Percentiles rank a stretch among this genome's conserved stretches.
These are phyloP conservation scores for Drosophila nigromelanica DNA, from an alignment of 1,140 invertebrate genomes.

Conservation along the genomic window DNA sequence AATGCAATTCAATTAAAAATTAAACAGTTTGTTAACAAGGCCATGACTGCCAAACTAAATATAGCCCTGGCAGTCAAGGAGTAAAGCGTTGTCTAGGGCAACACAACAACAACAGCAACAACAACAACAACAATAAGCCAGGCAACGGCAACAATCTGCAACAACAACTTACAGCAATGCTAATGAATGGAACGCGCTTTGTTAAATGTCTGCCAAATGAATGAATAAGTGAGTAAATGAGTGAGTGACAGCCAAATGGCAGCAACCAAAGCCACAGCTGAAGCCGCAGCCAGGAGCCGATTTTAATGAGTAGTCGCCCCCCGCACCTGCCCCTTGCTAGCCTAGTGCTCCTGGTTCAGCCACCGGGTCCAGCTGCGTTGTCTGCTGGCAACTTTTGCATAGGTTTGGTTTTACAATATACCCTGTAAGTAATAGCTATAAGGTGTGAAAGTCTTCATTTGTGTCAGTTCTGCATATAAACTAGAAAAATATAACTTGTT, in stretches of 20 bases:
- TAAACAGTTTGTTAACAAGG: constrained; percentile 49
- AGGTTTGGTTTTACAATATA: neutral
- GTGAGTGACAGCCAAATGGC: constrained; percentile 75
- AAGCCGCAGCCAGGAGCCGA: constrained; percentile 34
- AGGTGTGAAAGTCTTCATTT: no score
- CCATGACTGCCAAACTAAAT: constrained; percentile 43
- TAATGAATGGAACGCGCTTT: constrained; percentile 77
- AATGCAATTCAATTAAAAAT: constrained; percentile 58
- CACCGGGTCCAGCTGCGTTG: constrained; percentile 25
- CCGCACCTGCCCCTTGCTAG: neutral
- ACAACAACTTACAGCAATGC: constrained; percentile 53
- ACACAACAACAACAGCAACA: constrained; percentile 17
- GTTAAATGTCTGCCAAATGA: constrained; percentile 72
- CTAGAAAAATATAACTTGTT: no score
- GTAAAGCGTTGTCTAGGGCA: constrained; percentile 28
- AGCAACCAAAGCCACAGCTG: constrained; percentile 28
- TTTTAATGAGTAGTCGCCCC: constrained; percentile 59
- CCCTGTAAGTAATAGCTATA: neutral
- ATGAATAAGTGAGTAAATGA: constrained; percentile 61
- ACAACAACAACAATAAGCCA: constrained; percentile 8
- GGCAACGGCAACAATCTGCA: constrained; percentile 15
- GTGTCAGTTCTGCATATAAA: no score
- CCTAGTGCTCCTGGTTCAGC: neutral
- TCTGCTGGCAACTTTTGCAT: neutral
- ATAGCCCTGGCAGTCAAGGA: constrained; percentile 41